Evolutionary conservation across 92 coral and sea anemone genomes (phyloP).

Genomic region (Heliopora coerulea): DNA sequence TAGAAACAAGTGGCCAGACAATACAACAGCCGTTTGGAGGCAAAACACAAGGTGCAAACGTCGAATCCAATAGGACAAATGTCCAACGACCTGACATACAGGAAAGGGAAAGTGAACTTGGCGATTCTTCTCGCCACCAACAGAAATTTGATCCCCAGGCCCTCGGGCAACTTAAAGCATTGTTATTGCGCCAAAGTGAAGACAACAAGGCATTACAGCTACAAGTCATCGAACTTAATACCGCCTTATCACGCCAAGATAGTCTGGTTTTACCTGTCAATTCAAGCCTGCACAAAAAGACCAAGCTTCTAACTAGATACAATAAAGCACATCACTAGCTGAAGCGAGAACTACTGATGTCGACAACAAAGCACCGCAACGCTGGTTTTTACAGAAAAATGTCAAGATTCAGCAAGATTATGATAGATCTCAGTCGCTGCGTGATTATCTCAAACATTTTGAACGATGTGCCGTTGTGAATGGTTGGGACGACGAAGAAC

Average conservation of each 20-base stretch:
- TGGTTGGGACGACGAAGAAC: slow-evolving; percentile 42
- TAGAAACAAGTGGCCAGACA: background rate
- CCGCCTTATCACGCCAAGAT: background rate
- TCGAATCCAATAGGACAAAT: too few species aligned
- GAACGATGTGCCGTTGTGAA: slow-evolving; percentile 41
- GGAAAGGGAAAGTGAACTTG: background rate
- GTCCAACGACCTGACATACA: background rate
- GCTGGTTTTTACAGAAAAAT: slow-evolving; percentile 29
- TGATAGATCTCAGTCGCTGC: slow-evolving; percentile 30
- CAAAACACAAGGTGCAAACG: too few species aligned
- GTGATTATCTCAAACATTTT: slow-evolving; percentile 20
- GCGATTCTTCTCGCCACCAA: background rate
- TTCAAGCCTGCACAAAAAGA: background rate
- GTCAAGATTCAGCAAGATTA: slow-evolving; percentile 32
- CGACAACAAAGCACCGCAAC: background rate
- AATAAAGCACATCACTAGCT: background rate
- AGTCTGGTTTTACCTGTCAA: background rate
- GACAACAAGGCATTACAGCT: background rate
- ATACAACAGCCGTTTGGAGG: too few species aligned
- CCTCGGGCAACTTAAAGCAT: background rate
- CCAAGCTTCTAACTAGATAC: background rate
- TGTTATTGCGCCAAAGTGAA: slow-evolving; percentile 1
- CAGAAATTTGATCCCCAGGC: background rate
- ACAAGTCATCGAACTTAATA: slow-evolving; percentile 5
- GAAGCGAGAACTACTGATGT: background rate